phyloP scores from a whole-genome alignment of 2,888 invertebrate species.

The Drosophila aldrichi region DNA sequence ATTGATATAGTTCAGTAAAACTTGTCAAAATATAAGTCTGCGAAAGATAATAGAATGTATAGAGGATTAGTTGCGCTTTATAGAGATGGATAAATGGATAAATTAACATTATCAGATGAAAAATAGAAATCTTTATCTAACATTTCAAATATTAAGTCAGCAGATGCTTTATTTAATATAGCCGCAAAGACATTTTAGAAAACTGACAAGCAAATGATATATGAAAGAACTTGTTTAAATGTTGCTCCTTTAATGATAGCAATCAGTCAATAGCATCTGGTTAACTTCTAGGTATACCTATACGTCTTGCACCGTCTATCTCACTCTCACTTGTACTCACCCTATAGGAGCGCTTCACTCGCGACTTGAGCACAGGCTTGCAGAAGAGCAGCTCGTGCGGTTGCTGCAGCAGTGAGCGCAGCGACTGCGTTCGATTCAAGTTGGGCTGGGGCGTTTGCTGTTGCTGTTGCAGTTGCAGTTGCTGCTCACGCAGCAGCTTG shows the following conservation, averaged over 20 bases:
- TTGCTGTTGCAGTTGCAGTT: not conserved
- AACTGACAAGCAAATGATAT: not conserved
- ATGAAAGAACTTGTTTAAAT: not conserved
- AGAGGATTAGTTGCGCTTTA: too few relatives aligned
- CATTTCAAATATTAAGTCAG: too few relatives aligned
- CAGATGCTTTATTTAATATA: too few relatives aligned
- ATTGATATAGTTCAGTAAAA: too few relatives aligned
- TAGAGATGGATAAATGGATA: too few relatives aligned
- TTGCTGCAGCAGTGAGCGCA: constrained; percentile 52
- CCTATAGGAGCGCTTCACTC: constrained; percentile 88
- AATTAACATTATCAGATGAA: too few relatives aligned
- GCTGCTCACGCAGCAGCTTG: constrained; percentile 84
- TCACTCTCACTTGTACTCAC: constrained; percentile 45
- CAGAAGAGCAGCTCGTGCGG: constrained; percentile 88
- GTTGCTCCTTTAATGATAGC: not conserved
- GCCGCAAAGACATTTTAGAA: too few relatives aligned
- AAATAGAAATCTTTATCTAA: too few relatives aligned
- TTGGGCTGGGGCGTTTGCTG: constrained; percentile 6
- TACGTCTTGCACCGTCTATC: not conserved
- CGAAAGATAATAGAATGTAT: too few relatives aligned
- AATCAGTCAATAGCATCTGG: not conserved
- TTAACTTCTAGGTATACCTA: not conserved
- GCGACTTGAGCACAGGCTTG: constrained; percentile 86
- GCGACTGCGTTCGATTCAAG: constrained; percentile 23
- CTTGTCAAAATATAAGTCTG: too few relatives aligned